Evolutionary conservation across 2,888 invertebrate genomes (phyloP).

Genomic region (Leptinotarsa rubiginosa): DNA sequence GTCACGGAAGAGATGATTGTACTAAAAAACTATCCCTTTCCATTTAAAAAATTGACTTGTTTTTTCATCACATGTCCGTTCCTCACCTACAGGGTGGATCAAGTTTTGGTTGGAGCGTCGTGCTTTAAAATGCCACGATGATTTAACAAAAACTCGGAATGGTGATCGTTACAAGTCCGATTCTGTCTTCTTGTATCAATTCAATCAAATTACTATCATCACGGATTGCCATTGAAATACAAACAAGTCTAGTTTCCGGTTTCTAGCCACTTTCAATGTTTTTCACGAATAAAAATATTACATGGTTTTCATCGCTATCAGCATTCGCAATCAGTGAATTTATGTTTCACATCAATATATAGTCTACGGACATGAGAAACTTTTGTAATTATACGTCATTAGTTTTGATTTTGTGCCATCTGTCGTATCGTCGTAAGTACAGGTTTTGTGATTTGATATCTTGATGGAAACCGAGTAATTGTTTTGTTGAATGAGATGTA

Average conservation of each 20-base stretch:
- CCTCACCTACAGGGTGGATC: too few species aligned
- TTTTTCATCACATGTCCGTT: too few species aligned
- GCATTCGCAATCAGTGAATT: not conserved
- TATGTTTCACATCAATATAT: not conserved
- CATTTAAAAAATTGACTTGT: too few species aligned
- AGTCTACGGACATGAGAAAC: not conserved
- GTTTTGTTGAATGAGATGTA: too few species aligned
- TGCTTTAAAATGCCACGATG: too few species aligned
- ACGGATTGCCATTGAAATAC: slow-evolving; percentile 15
- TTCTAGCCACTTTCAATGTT: not conserved
- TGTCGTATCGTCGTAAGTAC: slow-evolving; percentile 5
- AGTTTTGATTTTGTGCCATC: slow-evolving; percentile 4
- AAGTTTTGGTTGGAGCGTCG: too few species aligned
- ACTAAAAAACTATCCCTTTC: too few species aligned
- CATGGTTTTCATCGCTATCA: slow-evolving; percentile 2
- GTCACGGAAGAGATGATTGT: too few species aligned
- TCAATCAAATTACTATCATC: slow-evolving; percentile 8
- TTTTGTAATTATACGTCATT: not conserved
- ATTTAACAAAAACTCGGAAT: too few species aligned
- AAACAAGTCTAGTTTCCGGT: slow-evolving; percentile 7
- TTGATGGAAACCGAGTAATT: too few species aligned
- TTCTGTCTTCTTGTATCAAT: not conserved
- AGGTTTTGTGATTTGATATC: not conserved
- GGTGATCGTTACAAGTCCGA: not conserved
- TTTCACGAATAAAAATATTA: not conserved